Evolutionary conservation across 2,113 vertebrate genomes (phyloP).

Genomic region (Labeo rohita): DNA sequence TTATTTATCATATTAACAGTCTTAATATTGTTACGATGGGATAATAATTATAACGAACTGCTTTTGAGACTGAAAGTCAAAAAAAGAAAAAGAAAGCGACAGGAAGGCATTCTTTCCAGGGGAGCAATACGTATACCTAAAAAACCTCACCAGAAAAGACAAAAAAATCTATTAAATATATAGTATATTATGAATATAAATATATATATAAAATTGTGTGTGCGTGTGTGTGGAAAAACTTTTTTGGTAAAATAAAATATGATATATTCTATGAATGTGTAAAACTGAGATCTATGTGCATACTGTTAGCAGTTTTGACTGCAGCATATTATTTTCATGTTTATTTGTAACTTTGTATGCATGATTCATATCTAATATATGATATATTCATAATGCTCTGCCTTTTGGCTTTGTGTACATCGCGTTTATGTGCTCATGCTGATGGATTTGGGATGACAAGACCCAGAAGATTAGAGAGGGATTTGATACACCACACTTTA

Average conservation of each 20-base stretch:
- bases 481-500: background rate
- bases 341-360: slow-evolving; percentile 45
- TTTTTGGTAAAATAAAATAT: slow-evolving; percentile 55
- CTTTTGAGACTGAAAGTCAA: slow-evolving; percentile 37
- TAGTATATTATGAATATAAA: slow-evolving; percentile 73
- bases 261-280: slow-evolving; percentile 59
- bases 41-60: slow-evolving; percentile 27
- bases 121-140: slow-evolving; percentile 73
- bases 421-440: background rate
- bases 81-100: slow-evolving; percentile 6
- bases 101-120: slow-evolving; percentile 56
- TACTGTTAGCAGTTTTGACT: slow-evolving; percentile 24
- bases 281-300: slow-evolving; percentile 22
- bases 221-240: slow-evolving; percentile 37
- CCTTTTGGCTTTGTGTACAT: slow-evolving; percentile 23
- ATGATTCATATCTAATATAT: slow-evolving; percentile 45
- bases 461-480: background rate
- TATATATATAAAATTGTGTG: slow-evolving; percentile 54
- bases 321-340: slow-evolving; percentile 26
- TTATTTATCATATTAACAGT: slow-evolving; percentile 54
- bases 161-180: slow-evolving; percentile 62
- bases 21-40: slow-evolving; percentile 53
- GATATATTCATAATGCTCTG: slow-evolving; percentile 44
- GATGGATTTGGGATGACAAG: slow-evolving; percentile 23
- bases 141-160: slow-evolving; percentile 69